phyloP scores from a whole-genome alignment of 2,797 vertebrate genomes.

The Tachyglossus aculeatus region DNA sequence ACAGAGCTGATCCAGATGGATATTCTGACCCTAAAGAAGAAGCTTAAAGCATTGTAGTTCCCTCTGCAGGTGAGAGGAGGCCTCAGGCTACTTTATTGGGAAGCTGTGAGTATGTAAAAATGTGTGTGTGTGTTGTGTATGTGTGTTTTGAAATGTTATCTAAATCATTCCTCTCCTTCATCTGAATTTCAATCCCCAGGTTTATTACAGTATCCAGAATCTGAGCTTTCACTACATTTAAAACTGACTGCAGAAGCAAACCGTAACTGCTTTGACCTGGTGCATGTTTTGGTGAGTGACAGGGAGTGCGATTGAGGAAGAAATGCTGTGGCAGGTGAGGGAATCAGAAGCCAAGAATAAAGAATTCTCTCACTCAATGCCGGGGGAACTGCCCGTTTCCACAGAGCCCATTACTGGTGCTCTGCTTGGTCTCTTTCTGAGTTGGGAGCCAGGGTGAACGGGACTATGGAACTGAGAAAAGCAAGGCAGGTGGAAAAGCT shows the following conservation, averaged over 20 bases:
- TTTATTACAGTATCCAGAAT: conserved; percentile 12
- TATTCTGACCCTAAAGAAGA: too few relatives aligned
- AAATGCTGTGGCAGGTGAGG: conserved; percentile 26
- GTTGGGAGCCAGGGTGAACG: not conserved
- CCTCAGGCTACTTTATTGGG: too few relatives aligned
- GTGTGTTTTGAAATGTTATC: conserved; percentile 31
- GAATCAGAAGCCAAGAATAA: conserved; percentile 40
- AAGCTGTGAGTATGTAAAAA: not conserved
- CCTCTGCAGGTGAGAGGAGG: too few relatives aligned
- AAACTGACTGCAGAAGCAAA: conserved; percentile 43
- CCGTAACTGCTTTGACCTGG: conserved; percentile 37
- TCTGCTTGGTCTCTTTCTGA: conserved; percentile 8
- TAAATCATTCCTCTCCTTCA: conserved; percentile 45
- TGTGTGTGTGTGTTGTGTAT: not conserved
- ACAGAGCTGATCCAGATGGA: too few relatives aligned
- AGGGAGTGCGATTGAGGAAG: conserved; percentile 41
- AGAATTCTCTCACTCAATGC: conserved; percentile 43
- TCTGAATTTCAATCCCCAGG: conserved; percentile 52
- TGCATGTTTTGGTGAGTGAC: conserved; percentile 39
- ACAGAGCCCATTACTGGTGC: conserved; percentile 24
- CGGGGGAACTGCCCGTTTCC: not conserved
- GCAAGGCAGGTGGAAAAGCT: conserved; percentile 20
- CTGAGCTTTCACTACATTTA: conserved; percentile 15
- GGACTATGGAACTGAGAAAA: conserved; percentile 15
- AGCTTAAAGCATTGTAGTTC: too few relatives aligned